These are phyloP conservation scores for Drosophila emarginata DNA, from an alignment of 2,888 invertebrate species.

Conservation along the genomic window DNA sequence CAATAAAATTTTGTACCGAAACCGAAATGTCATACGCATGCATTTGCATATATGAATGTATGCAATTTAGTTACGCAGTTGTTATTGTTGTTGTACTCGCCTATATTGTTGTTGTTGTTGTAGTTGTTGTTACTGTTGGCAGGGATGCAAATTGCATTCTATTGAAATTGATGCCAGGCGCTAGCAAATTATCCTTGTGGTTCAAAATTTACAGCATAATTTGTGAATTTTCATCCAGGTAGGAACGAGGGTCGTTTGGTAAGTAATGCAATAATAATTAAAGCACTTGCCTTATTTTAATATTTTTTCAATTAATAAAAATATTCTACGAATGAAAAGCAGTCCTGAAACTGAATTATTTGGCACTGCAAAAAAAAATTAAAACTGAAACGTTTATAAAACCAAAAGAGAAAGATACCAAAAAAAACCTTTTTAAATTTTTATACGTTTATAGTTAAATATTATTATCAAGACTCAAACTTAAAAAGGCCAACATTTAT, in stretches of 20 bases:
- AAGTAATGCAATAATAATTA: neutral
- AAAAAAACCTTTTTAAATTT: too few species aligned
- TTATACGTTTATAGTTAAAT: too few species aligned
- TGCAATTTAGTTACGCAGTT: constrained; percentile 3
- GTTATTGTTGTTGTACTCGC: neutral
- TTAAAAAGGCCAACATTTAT: too few species aligned
- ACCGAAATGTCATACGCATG: constrained; percentile 74
- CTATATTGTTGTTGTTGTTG: too few species aligned
- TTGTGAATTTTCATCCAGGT: constrained; percentile 46
- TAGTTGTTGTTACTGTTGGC: neutral
- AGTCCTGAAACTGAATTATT: too few species aligned
- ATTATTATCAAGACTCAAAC: too few species aligned
- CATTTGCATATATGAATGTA: constrained; percentile 76
- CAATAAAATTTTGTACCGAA: constrained; percentile 68
- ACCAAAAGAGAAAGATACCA: too few species aligned
- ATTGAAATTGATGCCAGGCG: constrained; percentile 61
- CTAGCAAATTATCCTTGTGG: constrained; percentile 51
- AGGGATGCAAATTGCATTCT: constrained; percentile 30
- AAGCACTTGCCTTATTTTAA: too few species aligned
- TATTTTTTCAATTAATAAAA: too few species aligned
- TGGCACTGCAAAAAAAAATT: too few species aligned
- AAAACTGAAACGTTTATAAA: too few species aligned
- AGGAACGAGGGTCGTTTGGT: neutral
- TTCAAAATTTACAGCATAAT: constrained; percentile 61
- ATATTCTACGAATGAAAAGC: too few species aligned